Evolutionary conservation across 1,140 invertebrate species (phyloP).

Genomic region (Heliconius melpomene): DNA sequence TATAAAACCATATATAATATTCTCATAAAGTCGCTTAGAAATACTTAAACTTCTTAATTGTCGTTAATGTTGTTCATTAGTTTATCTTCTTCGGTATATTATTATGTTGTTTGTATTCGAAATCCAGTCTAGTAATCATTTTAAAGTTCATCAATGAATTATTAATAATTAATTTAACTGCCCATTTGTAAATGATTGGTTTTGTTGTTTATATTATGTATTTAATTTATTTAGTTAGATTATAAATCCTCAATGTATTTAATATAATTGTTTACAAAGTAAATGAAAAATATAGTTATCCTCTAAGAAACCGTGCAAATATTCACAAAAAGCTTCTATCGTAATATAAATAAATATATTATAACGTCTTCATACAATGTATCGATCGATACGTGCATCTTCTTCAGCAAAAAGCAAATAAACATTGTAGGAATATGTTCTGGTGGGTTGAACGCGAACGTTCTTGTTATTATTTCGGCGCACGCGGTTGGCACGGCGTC

Average conservation of each 20-base stretch:
- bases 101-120: neutral
- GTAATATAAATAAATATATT: neutral
- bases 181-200: conserved; percentile 17
- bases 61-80: neutral
- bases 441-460: conserved; percentile 40
- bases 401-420: conserved; percentile 28
- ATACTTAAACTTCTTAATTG: conserved; percentile 10
- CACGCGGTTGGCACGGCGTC: conserved; percentile 61
- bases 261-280: too few species aligned
- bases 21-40: neutral
- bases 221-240: too few species aligned
- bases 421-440: conserved; percentile 25
- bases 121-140: neutral
- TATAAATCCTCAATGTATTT: too few species aligned
- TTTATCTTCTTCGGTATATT: neutral
- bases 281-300: neutral
- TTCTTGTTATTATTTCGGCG: conserved; percentile 56
- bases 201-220: conserved; percentile 19
- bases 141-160: neutral
- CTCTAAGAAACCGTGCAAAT: neutral
- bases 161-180: conserved; percentile 11
- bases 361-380: neutral
- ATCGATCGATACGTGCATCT: conserved; percentile 14
- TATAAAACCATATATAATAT: neutral
- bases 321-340: neutral